phyloP scores from a whole-genome alignment of 2,113 vertebrate species.

The Embiotoca jacksoni region DNA sequence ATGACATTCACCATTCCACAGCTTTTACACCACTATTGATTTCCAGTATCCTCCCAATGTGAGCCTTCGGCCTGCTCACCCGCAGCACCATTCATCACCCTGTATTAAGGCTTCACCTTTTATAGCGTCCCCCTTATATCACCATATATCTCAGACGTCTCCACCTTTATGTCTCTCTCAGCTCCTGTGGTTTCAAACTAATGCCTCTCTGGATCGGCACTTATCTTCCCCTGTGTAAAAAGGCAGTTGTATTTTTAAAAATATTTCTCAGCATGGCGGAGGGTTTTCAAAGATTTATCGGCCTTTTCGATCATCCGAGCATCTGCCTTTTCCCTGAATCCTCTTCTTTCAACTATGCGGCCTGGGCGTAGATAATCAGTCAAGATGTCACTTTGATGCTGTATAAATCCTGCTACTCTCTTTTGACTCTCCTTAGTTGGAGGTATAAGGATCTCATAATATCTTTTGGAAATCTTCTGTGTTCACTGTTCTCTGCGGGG shows the following conservation, averaged over 20 bases:
- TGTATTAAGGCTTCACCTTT: conserved; percentile 69
- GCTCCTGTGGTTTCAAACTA: conserved; percentile 35
- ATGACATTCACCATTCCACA: conserved; percentile 22
- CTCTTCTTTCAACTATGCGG: conserved; percentile 16
- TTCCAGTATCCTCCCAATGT: conserved; percentile 37
- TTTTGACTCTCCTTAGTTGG: conserved; percentile 39
- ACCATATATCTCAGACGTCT: conserved; percentile 42
- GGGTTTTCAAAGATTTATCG: conserved; percentile 50
- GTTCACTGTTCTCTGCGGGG: conserved; percentile 59
- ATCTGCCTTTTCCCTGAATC: conserved; percentile 16
- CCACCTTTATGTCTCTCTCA: conserved; percentile 45
- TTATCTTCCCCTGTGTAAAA: conserved; percentile 37
- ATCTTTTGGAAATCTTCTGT: conserved; percentile 59
- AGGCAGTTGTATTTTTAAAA: conserved; percentile 43
- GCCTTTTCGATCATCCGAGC: conserved; percentile 35
- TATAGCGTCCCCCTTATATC: conserved; percentile 58
- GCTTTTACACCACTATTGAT: conserved; percentile 64
- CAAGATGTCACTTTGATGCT: conserved; percentile 55
- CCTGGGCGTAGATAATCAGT: conserved; percentile 36
- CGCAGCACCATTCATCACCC: conserved; percentile 55
- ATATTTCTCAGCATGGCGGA: conserved; percentile 18
- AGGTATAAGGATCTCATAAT: conserved; percentile 57
- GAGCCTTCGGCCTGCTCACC: conserved; percentile 50
- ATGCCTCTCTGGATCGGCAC: conserved; percentile 45
- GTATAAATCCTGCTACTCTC: conserved; percentile 40